Conservation (phyloP, 2,113 vertebrate species). For the Amblyornis subalaris region DNA sequence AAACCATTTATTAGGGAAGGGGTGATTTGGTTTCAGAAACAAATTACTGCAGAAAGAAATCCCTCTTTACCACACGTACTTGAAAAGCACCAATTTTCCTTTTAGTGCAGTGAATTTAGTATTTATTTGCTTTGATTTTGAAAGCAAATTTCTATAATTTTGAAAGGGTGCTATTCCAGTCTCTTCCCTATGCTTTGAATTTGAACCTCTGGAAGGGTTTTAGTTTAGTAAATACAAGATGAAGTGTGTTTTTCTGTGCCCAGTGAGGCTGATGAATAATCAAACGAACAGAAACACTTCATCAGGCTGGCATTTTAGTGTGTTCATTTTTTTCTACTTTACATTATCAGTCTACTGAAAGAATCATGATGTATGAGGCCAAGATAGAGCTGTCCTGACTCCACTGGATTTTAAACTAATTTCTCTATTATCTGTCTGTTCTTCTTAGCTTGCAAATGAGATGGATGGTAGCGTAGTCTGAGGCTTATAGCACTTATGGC, state of each 20-base stretch:
- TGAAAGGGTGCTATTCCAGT: background rate
- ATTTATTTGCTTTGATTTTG: background rate
- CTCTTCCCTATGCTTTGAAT: background rate
- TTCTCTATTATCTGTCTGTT: background rate
- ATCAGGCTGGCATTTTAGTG: background rate
- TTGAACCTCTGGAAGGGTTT: background rate
- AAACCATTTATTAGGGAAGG: background rate
- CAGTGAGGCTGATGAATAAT: background rate
- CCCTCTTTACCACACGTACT: background rate
- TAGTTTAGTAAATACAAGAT: background rate
- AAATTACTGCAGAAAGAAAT: background rate
- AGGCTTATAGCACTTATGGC: background rate
- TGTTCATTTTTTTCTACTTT: background rate
- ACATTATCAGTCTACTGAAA: background rate
- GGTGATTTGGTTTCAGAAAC: background rate
- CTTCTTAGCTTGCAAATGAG: background rate
- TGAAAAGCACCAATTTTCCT: constrained; percentile 3
- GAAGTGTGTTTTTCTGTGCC: background rate
- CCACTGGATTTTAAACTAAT: background rate
- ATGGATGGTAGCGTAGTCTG: background rate
- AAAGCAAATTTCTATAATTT: background rate
- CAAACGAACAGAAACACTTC: background rate
- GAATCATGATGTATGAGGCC: background rate
- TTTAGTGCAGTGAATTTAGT: background rate
- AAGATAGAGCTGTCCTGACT: background rate